Percentiles rank a stretch among this genome's conserved stretches.
Evolutionary conservation across 2,113 vertebrate genomes (phyloP).

Genomic region (Mungos mungo): DNA sequence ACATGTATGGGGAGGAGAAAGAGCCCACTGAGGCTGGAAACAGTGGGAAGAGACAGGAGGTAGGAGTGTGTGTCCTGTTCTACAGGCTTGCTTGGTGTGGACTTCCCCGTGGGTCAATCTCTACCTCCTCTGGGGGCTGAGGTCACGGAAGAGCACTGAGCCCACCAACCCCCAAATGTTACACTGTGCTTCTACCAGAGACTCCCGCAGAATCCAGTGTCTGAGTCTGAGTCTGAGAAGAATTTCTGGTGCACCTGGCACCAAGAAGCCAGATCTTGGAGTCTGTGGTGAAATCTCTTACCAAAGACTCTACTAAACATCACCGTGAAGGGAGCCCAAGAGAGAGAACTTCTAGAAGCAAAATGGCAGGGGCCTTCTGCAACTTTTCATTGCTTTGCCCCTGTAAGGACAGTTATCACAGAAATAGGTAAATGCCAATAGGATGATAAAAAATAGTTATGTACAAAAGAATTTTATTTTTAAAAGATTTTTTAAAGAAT

Average conservation of each 20-base stretch:
- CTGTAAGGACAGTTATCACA: neutral
- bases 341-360: neutral
- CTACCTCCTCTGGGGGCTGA: neutral
- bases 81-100: accelerated
- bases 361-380: neutral
- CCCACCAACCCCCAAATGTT: accelerated
- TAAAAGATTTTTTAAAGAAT: neutral
- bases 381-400: neutral
- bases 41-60: neutral
- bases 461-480: neutral
- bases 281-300: neutral
- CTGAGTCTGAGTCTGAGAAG: neutral
- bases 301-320: neutral
- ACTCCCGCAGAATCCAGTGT: neutral
- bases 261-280: neutral
- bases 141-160: neutral
- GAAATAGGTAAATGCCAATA: neutral
- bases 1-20: neutral
- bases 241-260: neutral
- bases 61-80: neutral
- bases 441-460: neutral
- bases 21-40: neutral
- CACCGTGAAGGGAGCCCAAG: neutral
- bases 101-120: neutral
- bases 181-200: neutral